Percentiles rank a stretch among this genome's conserved stretches.
Evolutionary conservation across 2,113 vertebrate genomes (phyloP).

Genomic region (Leucopsar rothschildi): DNA sequence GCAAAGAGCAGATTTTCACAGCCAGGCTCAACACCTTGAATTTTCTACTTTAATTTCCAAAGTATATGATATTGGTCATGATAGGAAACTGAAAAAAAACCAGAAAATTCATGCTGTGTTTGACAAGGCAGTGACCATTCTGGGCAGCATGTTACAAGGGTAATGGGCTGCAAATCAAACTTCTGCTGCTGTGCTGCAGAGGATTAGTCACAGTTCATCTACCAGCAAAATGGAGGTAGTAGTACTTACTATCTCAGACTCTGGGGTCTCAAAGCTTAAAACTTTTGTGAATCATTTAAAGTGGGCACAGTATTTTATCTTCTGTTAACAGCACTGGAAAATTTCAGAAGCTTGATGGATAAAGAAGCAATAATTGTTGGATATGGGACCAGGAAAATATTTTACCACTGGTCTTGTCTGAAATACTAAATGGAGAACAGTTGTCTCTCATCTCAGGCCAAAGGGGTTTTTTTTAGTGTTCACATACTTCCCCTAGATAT

Average conservation of each 20-base stretch:
- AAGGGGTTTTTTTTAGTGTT: background rate
- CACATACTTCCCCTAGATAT: background rate
- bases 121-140: conserved; percentile 34
- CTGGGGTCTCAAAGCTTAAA: background rate
- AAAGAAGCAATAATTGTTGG: conserved; percentile 37
- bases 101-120: background rate
- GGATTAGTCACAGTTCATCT: conserved; percentile 55
- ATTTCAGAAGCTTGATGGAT: conserved; percentile 26
- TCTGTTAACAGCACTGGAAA: conserved; percentile 23
- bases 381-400: conserved; percentile 29
- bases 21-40: conserved; percentile 29
- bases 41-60: conserved; percentile 32
- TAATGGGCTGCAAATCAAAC: conserved; percentile 37
- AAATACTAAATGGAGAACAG: conserved; percentile 4
- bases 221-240: conserved; percentile 26
- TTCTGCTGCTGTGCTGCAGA: conserved; percentile 8
- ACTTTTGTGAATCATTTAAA: background rate
- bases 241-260: background rate
- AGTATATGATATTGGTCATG: background rate
- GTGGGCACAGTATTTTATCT: background rate
- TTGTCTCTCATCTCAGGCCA: background rate
- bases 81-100: background rate
- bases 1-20: conserved; percentile 32
- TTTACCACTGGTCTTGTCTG: conserved; percentile 31
- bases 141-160: background rate